phyloP scores from a whole-genome alignment of 2,797 vertebrate species.

The Garrulus glandarius region DNA sequence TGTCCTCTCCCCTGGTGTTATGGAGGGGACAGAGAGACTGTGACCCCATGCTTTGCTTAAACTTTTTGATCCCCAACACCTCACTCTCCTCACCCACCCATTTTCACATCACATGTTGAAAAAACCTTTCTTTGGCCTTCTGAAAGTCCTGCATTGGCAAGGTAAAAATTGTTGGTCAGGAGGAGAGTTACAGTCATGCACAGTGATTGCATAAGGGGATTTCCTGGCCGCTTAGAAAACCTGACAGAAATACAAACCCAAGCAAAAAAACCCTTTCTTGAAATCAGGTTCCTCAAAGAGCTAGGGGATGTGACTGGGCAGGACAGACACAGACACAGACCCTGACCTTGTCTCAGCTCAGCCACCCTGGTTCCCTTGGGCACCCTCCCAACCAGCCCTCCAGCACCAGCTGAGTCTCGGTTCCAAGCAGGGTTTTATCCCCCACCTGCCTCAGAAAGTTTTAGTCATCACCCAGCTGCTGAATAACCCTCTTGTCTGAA shows the following conservation, averaged over 20 bases:
- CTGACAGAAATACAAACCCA: background rate
- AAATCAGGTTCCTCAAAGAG: background rate
- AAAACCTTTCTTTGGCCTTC: background rate
- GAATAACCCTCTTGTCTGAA: conserved; percentile 38
- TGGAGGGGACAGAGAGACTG: background rate
- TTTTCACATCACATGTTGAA: background rate
- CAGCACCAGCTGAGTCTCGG: background rate
- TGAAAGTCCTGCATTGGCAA: background rate
- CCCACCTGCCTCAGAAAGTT: conserved; percentile 7
- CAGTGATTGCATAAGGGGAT: background rate
- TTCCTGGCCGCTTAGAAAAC: background rate
- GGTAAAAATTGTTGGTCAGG: background rate
- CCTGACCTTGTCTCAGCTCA: background rate
- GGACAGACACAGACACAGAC: background rate
- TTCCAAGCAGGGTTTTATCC: conserved; percentile 9
- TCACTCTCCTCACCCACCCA: background rate
- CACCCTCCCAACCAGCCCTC: background rate
- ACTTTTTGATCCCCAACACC: background rate
- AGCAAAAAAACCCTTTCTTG: background rate
- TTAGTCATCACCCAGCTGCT: conserved; percentile 39
- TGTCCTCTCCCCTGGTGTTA: background rate
- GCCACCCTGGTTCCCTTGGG: background rate
- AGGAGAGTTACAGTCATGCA: background rate
- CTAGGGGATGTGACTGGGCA: background rate
- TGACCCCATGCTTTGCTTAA: background rate